Evolutionary conservation across 2,113 vertebrate genomes (phyloP).

Genomic region (Festucalex cinctus): DNA sequence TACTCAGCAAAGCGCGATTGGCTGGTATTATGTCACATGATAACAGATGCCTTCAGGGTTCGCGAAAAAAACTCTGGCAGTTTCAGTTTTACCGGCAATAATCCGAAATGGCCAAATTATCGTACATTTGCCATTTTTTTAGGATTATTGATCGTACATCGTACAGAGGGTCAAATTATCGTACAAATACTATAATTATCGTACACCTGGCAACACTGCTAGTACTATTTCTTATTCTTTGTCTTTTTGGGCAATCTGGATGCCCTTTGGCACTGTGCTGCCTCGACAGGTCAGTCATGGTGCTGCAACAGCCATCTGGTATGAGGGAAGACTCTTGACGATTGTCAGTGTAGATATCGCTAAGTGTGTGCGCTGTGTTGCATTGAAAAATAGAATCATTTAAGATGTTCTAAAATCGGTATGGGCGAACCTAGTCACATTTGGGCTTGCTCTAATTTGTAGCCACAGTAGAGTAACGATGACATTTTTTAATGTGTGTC

Average conservation of each 20-base stretch:
- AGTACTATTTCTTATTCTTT: background rate
- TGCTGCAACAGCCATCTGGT: background rate
- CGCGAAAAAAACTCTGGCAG: too few relatives aligned
- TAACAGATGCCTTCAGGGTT: too few relatives aligned
- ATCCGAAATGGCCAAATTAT: too few relatives aligned
- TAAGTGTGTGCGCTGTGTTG: background rate
- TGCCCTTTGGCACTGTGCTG: background rate
- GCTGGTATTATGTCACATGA: too few relatives aligned
- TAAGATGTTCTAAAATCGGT: background rate
- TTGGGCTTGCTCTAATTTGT: background rate
- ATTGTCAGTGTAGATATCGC: background rate
- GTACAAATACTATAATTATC: too few relatives aligned
- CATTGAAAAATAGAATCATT: background rate
- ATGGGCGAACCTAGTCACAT: background rate
- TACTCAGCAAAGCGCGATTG: too few relatives aligned
- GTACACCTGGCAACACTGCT: too few relatives aligned
- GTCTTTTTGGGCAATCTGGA: background rate
- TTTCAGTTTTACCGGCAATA: too few relatives aligned
- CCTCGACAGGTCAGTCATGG: background rate
- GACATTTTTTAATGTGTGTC: conserved; percentile 17
- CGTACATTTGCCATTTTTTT: too few relatives aligned
- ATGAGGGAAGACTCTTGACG: background rate
- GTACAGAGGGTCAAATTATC: too few relatives aligned
- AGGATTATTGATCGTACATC: too few relatives aligned
- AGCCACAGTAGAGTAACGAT: background rate